These are phyloP conservation scores for Rhabdornis inornatus DNA, from an alignment of 2,113 vertebrate species.

Conservation along the genomic window DNA sequence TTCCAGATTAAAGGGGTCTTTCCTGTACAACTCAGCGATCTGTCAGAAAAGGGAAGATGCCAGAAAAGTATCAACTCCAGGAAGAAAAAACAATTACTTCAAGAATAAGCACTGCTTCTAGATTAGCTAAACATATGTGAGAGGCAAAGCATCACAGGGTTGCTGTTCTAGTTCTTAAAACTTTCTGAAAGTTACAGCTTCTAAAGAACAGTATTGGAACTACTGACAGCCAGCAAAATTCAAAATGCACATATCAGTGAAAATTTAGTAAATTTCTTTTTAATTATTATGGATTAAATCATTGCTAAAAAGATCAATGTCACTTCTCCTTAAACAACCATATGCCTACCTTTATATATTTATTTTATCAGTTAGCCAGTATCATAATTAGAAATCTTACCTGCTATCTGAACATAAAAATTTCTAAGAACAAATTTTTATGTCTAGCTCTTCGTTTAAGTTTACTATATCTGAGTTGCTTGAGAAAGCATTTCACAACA, in stretches of 20 bases:
- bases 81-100: background rate
- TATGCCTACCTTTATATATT: background rate
- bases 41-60: slow-evolving; percentile 46
- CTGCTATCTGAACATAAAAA: background rate
- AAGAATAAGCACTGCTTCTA: background rate
- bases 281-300: background rate
- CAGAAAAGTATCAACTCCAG: background rate
- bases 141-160: background rate
- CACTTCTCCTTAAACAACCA: background rate
- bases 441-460: background rate
- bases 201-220: background rate
- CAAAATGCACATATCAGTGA: background rate
- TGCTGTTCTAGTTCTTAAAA: background rate
- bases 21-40: slow-evolving; percentile 92
- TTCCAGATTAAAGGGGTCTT: slow-evolving; percentile 88
- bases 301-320: background rate
- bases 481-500: background rate
- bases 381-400: background rate
- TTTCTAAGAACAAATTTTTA: background rate
- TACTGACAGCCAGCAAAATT: background rate
- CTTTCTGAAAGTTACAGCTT: background rate
- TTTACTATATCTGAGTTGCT: background rate
- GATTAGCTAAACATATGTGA: background rate
- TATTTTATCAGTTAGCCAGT: background rate
- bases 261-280: background rate